phyloP scores from a whole-genome alignment of 2,113 vertebrate genomes.

The Heterotilapia buettikoferi region DNA sequence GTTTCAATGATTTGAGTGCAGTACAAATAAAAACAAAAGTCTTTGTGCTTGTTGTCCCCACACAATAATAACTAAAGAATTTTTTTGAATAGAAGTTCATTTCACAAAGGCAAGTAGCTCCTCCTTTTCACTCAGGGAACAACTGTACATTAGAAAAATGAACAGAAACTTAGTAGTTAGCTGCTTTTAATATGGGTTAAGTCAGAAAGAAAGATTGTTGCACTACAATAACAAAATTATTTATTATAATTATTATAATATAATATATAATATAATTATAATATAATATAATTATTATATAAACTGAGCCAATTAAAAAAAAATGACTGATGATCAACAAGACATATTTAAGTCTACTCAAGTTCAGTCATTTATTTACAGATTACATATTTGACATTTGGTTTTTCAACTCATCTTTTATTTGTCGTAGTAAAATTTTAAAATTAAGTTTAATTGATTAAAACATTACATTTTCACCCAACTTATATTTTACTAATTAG shows the following conservation, averaged over 20 bases:
- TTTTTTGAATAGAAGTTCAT: rapidly evolving
- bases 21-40: neutral
- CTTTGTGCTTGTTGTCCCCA: neutral
- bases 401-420: neutral
- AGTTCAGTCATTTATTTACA: neutral
- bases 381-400: neutral
- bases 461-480: rapidly evolving
- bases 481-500: neutral
- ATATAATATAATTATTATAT: too few species aligned
- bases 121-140: neutral
- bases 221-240: neutral
- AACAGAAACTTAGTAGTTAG: neutral
- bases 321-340: neutral
- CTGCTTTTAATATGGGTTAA: neutral
- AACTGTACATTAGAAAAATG: neutral
- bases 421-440: neutral
- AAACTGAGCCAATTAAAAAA: neutral
- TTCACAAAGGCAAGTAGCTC: neutral
- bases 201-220: neutral
- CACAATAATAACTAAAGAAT: neutral
- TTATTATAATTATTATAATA: too few species aligned
- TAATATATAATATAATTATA: too few species aligned
- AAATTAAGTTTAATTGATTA: neutral
- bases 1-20: neutral
- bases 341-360: neutral